Conservation (phyloP, 2,888 invertebrate species). For the Bugulina stolonifera region DNA sequence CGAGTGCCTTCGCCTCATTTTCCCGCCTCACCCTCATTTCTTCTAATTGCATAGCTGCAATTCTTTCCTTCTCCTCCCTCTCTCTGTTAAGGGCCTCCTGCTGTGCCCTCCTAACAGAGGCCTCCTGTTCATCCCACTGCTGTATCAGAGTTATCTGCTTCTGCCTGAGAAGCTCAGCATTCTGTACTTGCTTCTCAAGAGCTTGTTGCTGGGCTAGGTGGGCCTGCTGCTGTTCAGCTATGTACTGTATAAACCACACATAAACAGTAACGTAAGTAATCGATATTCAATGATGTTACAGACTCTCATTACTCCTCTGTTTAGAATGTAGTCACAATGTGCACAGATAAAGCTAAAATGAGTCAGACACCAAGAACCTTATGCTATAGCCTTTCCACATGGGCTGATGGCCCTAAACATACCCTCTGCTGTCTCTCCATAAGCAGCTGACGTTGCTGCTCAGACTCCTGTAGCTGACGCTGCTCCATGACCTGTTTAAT, state of each 20-base stretch:
- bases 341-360: too few species aligned
- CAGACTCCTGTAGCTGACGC: slow-evolving; percentile 28
- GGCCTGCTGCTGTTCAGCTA: slow-evolving; percentile 28
- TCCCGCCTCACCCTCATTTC: background rate
- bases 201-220: slow-evolving; percentile 30
- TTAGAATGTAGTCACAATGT: too few species aligned
- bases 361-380: too few species aligned
- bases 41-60: too few species aligned
- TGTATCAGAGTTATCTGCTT: slow-evolving; percentile 44
- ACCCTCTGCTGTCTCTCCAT: slow-evolving; percentile 15
- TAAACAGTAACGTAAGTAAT: too few species aligned
- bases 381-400: too few species aligned
- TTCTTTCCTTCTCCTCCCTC: background rate
- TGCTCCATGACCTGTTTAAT: slow-evolving; percentile 25
- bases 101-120: background rate
- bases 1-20: too few species aligned
- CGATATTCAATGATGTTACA: too few species aligned
- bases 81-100: background rate
- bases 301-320: too few species aligned
- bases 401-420: too few species aligned
- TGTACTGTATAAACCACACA: too few species aligned
- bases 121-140: slow-evolving; percentile 33
- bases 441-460: slow-evolving; percentile 27
- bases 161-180: slow-evolving; percentile 36
- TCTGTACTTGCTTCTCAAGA: slow-evolving; percentile 28